Evolutionary conservation across 2,113 vertebrate genomes (phyloP).

Genomic region (Ammodytes dubius): DNA sequence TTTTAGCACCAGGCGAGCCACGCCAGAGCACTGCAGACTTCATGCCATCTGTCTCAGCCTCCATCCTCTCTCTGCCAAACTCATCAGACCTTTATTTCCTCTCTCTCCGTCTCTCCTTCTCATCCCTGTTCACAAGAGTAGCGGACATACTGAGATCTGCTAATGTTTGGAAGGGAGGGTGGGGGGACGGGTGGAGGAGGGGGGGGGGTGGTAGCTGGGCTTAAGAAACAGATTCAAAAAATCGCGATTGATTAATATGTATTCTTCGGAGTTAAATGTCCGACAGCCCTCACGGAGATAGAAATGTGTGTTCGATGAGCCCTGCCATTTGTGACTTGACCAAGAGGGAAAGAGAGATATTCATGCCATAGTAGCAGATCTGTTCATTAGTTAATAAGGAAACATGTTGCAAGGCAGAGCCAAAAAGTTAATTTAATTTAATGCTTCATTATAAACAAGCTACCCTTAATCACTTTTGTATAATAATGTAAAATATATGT

Average conservation of each 20-base stretch:
- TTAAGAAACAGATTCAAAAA: slow-evolving; percentile 78
- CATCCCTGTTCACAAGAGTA: slow-evolving; percentile 86
- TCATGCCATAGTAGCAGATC: slow-evolving; percentile 54
- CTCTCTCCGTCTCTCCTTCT: slow-evolving; percentile 81
- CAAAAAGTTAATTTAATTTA: slow-evolving; percentile 58
- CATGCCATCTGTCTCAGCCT: slow-evolving; percentile 90
- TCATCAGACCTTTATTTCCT: slow-evolving; percentile 86
- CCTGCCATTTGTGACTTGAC: slow-evolving; percentile 83
- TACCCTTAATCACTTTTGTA: slow-evolving; percentile 28
- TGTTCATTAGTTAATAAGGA: slow-evolving; percentile 62
- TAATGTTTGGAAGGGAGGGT: slow-evolving; percentile 71
- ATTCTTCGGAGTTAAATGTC: slow-evolving; percentile 79
- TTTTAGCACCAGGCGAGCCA: slow-evolving; percentile 87
- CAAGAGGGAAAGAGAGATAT: slow-evolving; percentile 70
- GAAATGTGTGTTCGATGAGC: slow-evolving; percentile 74
- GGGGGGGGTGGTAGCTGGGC: slow-evolving; percentile 37
- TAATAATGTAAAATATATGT: slow-evolving; percentile 24
- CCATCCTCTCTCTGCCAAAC: slow-evolving; percentile 85
- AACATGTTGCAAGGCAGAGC: slow-evolving; percentile 58
- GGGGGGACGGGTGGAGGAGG: too few species aligned
- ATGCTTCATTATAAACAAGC: slow-evolving; percentile 35
- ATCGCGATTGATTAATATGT: slow-evolving; percentile 80
- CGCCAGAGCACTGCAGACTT: slow-evolving; percentile 89
- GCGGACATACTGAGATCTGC: slow-evolving; percentile 82
- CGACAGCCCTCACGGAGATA: slow-evolving; percentile 78